Conservation (phyloP, 2,888 invertebrate genomes). For the Lasioglossum calceatum region DNA sequence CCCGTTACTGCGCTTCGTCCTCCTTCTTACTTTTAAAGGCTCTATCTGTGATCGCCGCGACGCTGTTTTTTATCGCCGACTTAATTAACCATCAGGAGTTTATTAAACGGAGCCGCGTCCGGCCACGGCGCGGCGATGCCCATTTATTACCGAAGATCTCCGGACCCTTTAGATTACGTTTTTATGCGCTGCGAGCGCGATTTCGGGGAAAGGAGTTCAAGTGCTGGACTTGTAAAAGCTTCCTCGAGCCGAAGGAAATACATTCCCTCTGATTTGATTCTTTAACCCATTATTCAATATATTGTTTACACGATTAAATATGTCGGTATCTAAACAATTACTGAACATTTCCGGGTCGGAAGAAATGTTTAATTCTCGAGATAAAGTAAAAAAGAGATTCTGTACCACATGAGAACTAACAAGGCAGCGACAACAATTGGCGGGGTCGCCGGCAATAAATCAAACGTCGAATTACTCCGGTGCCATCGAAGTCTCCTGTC, state of each 20-base stretch:
- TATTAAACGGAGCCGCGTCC: background rate
- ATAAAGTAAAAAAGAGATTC: background rate
- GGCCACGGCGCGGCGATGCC: background rate
- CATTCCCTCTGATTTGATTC: background rate
- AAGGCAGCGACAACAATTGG: background rate
- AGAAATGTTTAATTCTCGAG: too few species aligned
- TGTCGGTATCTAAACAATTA: too few species aligned
- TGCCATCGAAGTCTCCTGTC: constrained; percentile 50
- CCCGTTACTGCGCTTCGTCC: background rate
- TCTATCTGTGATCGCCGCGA: constrained; percentile 3
- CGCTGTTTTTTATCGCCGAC: background rate
- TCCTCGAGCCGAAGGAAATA: background rate
- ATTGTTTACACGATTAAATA: too few species aligned
- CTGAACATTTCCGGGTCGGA: too few species aligned
- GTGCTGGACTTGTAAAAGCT: background rate
- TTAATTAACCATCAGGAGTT: constrained; percentile 10
- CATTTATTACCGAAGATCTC: background rate
- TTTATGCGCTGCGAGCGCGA: background rate
- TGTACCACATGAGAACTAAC: background rate
- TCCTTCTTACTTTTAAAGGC: too few species aligned
- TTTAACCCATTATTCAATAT: too few species aligned
- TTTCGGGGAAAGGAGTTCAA: background rate
- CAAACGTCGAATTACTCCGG: constrained; percentile 54
- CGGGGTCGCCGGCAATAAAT: constrained; percentile 20
- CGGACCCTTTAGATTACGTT: background rate